Base-by-base conservation (phyloP, 2,888 invertebrate genomes). In the Oxystoma pomonae region DNA sequence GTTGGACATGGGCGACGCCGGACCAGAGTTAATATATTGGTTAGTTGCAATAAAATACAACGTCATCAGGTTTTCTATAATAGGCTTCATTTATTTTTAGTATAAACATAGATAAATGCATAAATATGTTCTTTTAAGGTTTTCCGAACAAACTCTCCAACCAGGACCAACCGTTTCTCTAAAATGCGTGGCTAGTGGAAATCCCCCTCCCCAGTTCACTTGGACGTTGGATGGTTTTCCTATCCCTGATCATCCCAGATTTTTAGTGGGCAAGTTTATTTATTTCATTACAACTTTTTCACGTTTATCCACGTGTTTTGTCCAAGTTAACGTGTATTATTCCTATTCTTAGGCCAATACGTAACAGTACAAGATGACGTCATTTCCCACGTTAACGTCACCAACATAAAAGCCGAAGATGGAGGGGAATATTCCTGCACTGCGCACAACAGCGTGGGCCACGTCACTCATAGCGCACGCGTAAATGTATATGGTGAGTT, bases 161-260 rank as follows among this genome's bases (percentile, higher is more conserved):
- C 94, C 94, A 0, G 96, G 96, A 17, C 94, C 94, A 35, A 90
- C 92, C 68, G 92, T 96, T 57, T 94, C 95, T 18, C 84, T 97
- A 70, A 93, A 94, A 81, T 97, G 96, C 82, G 92, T 92, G 66
- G 95, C 95, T n/a, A 90, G 93, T 74, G 96, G 96, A 58, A 96
- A 94, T 81, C 96, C 96, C 5, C 91, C 93, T 58, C 96, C 96
- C 1, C 91, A 92, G 78, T 94, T 97, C 81, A 88, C 89, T 58
- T 97, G 96, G 96, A 87, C 90, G 7, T 84, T 95, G 69, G 95
- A 95, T 77, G 94, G 93, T 57, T 94, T 93, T 81, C 90, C 93
- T 59, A 78, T 81, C 59, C 81, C 81, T 1, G 80, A 80, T 67
- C 81, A 81, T 77, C 82, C 81, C 75, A 91, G 94, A 75, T 94